Evolutionary conservation across 2,113 vertebrate species (phyloP).

Genomic region (Phycodurus eques): DNA sequence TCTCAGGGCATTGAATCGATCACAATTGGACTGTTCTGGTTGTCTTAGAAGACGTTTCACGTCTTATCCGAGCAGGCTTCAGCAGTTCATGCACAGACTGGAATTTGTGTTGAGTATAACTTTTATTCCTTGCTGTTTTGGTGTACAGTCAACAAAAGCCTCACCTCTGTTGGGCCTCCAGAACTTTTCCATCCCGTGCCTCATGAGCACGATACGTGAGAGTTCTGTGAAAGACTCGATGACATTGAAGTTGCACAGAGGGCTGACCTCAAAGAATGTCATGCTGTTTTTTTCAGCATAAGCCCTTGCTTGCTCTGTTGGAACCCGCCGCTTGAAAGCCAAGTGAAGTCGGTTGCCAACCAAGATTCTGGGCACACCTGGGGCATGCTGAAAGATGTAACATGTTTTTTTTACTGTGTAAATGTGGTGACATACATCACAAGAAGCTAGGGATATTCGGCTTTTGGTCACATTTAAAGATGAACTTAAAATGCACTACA

Average conservation of each 20-base stretch:
- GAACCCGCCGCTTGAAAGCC: slow-evolving; percentile 95
- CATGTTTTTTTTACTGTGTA: not conserved
- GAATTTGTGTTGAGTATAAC: too few species aligned
- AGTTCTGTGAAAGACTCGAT: slow-evolving; percentile 96
- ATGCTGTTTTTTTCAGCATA: slow-evolving; percentile 97
- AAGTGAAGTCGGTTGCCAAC: slow-evolving; percentile 95
- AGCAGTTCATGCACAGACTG: too few species aligned
- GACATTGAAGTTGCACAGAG: slow-evolving; percentile 98
- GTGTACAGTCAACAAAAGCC: slow-evolving; percentile 9
- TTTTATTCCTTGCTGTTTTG: too few species aligned
- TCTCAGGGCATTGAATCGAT: too few species aligned
- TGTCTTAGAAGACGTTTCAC: too few species aligned
- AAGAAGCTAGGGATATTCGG: not conserved
- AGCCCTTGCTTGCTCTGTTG: slow-evolving; percentile 91
- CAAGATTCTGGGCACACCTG: slow-evolving; percentile 93
- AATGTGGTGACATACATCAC: not conserved
- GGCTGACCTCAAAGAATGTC: slow-evolving; percentile 99
- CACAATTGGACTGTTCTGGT: too few species aligned
- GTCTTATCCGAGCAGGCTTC: too few species aligned
- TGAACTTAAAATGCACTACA: not conserved
- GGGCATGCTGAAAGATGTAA: slow-evolving; percentile 81
- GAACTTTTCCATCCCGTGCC: slow-evolving; percentile 99
- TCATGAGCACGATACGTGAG: slow-evolving; percentile 96
- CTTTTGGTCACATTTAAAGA: not conserved
- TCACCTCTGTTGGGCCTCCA: slow-evolving; percentile 96